Evolutionary conservation across 2,888 invertebrate species (phyloP), one percentile per base, ranked within the genome.

Genomic region (Amphimallon solstitiale): DNA sequence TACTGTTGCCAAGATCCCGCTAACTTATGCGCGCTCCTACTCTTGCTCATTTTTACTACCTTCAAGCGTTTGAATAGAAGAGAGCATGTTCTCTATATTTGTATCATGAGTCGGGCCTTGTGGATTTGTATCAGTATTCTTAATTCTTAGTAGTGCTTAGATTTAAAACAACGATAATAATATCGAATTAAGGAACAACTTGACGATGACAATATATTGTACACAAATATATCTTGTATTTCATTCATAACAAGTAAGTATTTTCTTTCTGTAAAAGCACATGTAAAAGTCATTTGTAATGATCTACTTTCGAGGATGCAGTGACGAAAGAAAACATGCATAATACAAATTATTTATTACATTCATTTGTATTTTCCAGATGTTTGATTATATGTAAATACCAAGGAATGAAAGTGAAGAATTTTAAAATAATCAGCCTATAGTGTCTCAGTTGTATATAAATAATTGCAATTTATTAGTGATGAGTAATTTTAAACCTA

Each of bases 401-500:
- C 37, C n/a, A 52, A 49, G 9, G n/a, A 35, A 52, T 37, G 52
- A 52, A 52, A 17, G 17, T 56, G 40, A 34, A 34, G 46, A 51
- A 29, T n/a, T 17, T 14, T 35, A 56, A n/a, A 17, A 52, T 52
- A 59, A 61, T 61, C 23, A 34, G 29, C 5, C 46, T 34, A 17
- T 35, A 21, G 35, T 23, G 29, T 29, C 29, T 29, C 29, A 29
- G 29, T 29, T 3, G 1, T 35, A 9, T 14, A 40, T 9, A 17
- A 35, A 48, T 35, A 17, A 45, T 17, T 17, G 10, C 19, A 19
- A 45, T 45, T 45, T 19, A 35, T 35, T 61, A 61, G 75, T 75
- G 69, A 82, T 82, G 81, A 80, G 72, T 77, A 79, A 80, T 74
- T 82, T 81, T 67, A 83, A 81, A 77, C 82, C 82, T 56, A 78